A percentile compares a stretch with the other conserved stretches of the same genome.
Conservation (phyloP, 1,140 invertebrate species). For the Ooceraea biroi region DNA sequence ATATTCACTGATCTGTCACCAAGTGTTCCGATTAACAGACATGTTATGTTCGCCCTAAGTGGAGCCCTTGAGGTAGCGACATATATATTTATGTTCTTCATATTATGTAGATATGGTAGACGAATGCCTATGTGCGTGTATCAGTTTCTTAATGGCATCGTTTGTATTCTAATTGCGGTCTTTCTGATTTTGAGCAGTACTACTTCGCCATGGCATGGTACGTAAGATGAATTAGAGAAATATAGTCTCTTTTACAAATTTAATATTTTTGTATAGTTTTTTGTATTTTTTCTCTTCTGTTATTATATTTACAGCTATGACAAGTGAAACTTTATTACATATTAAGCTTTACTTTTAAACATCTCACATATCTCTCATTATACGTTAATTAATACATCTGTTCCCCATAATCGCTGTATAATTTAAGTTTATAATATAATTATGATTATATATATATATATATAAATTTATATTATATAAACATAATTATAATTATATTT, state of each 20-base stretch:
- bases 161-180: conserved; percentile 76
- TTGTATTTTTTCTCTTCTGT: too few relatives aligned
- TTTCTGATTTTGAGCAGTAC: conserved; percentile 59
- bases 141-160: conserved; percentile 75
- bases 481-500: too few relatives aligned
- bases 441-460: too few relatives aligned
- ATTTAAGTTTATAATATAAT: too few relatives aligned
- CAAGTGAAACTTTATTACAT: too few relatives aligned
- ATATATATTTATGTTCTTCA: conserved; percentile 78
- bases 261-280: too few relatives aligned
- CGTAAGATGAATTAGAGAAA: not conserved
- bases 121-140: conserved; percentile 71
- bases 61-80: conserved; percentile 78
- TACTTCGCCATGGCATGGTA: conserved; percentile 32
- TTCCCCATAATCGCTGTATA: too few relatives aligned
- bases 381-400: too few relatives aligned
- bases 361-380: too few relatives aligned
- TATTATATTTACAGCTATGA: too few relatives aligned
- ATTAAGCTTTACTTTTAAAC: too few relatives aligned
- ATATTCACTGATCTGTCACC: conserved; percentile 75
- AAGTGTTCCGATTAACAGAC: conserved; percentile 77
- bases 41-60: conserved; percentile 80
- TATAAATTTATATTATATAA: too few relatives aligned
- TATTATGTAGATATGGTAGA: conserved; percentile 78
- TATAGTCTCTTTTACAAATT: not conserved